Base-by-base conservation (phyloP, 37 sponge, comb jelly and placozoan species). In the Cladorhizidae sp. region DNA sequence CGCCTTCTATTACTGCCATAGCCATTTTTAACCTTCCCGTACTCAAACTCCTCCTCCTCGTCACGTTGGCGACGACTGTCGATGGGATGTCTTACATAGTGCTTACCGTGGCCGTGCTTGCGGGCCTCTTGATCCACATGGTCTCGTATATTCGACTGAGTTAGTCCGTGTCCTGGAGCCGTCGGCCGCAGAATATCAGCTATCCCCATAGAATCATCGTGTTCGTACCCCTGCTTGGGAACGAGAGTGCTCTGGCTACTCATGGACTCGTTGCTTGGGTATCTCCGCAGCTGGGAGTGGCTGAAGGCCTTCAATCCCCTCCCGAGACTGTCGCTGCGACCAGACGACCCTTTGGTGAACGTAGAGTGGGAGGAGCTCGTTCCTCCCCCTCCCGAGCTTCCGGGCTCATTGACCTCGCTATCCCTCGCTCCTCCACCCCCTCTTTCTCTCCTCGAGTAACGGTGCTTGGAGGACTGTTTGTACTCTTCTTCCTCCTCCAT, bases 161-260 rank as follows among this genome's bases (percentile, higher is more conserved):
- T 78, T 3, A 78, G 68, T 2, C 56, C 56, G 11, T 39, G 73
- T 0, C 43, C 58, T 45, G 49, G 49, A 25, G 39, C 22, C 31
- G 23, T 37, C 23, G 21, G 1, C 7, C 41, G 57, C 3, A 80
- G 15, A 18, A 80, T 51, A 51, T 80, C 80, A 33, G 58, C 41
- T 8, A 80, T 80, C 33, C 67, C 56, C 17, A 36, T 37, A 0
- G 57, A 37, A n/a, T 75, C 67, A 31, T 74, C 83, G 1, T 42
- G 36, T 25, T 73, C 49, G 67, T 21, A 58, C 14, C 29, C n/a
- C 36, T 18, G 1, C 17, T 40, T 58, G 15, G 49, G 45, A 26
- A 81, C 82, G 3, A 81, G 82, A 1, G 82, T 81, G 40, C 73
- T 73, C 73, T 81, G 82, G 23, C 73, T 73, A 49, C 82, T 81